Base-by-base conservation (phyloP, 2,888 invertebrate genomes). In the Pollenia angustigena region DNA sequence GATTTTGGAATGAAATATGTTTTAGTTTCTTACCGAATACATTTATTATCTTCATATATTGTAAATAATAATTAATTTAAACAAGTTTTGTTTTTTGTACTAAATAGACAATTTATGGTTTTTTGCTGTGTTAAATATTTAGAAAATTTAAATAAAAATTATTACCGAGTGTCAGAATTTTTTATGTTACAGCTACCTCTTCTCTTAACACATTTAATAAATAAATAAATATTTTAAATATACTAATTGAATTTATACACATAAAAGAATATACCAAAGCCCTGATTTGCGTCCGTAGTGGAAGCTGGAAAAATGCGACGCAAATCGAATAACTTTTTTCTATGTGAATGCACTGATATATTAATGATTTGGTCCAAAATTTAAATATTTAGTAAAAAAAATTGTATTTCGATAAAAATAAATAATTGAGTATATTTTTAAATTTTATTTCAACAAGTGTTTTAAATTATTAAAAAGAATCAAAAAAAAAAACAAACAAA, bases 11-110 rank as follows among this genome's bases (percentile, higher is more conserved):
- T 74, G 10, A 11, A 46, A 60, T 48, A 32, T 42, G 9, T 54
- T 76, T 76, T 32, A 6, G 64, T 66, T 54, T 76, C 46, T 66
- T 44, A 32, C 8, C 58, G 46, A 50, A 56, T 23, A 56, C 18
- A 56, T 75, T 52, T 64, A 64, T 75, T 64, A 66, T 66, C 10
- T 42, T 11, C 16, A 40, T 6, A 32, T 32, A 32, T 32, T 32
- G 32, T 32, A 14, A 42, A 54, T n/a, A 16, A 9, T 44, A 54
- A 66, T 32, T n/a, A 54, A 32, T 66, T 54, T 66, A 54, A 66
- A 52, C 60, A 48, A 60, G 16, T 48, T 60, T 46, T 60, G n/a
- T n/a, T 56, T 23, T 52, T 7, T 52, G n/a, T 23, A 18, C 32
- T 40, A 12, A 60, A 64, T 42, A 32, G 14, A 42, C 10, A 62